Conservation (phyloP, 2,888 invertebrate genomes). For the Drosophila robusta region DNA sequence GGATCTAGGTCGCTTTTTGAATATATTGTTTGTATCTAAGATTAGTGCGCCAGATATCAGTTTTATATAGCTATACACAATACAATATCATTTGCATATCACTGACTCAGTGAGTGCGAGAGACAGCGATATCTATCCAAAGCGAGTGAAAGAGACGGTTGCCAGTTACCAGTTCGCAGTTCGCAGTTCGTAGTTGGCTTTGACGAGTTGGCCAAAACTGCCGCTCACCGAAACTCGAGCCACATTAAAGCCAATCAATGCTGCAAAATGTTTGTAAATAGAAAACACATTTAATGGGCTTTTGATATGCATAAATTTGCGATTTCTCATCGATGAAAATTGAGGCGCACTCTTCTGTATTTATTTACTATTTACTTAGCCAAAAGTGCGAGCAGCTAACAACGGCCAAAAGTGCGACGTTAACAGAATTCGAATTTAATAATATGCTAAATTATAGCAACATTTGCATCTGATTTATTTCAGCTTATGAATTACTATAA, state of each 20-base stretch:
- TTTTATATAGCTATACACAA: constrained; percentile 71
- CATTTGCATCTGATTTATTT: too few species aligned
- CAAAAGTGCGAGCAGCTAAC: too few species aligned
- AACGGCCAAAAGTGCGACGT: too few species aligned
- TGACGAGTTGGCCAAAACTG: constrained; percentile 1
- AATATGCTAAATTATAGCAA: too few species aligned
- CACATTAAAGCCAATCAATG: constrained; percentile 28
- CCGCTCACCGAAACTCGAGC: constrained; percentile 5
- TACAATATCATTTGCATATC: constrained; percentile 74
- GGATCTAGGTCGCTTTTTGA: constrained; percentile 79
- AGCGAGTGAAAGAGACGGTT: constrained; percentile 12
- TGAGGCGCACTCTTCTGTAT: not conserved
- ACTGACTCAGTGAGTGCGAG: constrained; percentile 26
- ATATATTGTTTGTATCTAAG: constrained; percentile 78
- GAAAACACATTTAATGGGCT: constrained; percentile 3
- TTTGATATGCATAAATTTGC: not conserved
- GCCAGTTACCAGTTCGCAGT: constrained; percentile 9
- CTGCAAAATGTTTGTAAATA: constrained; percentile 5
- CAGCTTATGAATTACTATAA: too few species aligned
- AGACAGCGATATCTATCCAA: constrained; percentile 28
- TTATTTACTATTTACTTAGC: too few species aligned
- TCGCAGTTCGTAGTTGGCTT: not conserved
- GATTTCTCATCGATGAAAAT: too few species aligned
- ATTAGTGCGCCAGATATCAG: constrained; percentile 77
- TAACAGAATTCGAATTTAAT: too few species aligned